Evolutionary conservation across 1,140 invertebrate genomes (phyloP), one percentile per base, ranked within the genome.

Genomic region (Drosophila truncata): DNA sequence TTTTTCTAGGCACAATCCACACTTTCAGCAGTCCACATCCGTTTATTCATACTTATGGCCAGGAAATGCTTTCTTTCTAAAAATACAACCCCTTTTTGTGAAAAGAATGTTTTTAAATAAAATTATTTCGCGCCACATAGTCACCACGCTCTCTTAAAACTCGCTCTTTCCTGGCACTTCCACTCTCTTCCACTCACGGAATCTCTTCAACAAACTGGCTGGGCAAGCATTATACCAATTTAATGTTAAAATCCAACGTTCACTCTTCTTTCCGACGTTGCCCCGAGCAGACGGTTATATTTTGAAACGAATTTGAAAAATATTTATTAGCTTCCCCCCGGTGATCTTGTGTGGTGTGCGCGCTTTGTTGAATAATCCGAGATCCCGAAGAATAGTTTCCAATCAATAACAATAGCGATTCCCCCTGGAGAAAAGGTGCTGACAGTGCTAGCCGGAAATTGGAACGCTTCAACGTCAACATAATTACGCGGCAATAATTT

Each of bases 401-500:
- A 65, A 78, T 46, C 44, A 65, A 63, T 63, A 61, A 58, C 52
- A 61, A 64, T 64, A 63, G 8, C 62, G 50, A 71, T 39, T 49
- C n/a, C 39, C 33, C 13, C 25, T 4, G 18, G 20, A 29, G 54
- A 72, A 72, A 80, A 90, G 83, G 84, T 88, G 84, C 84, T 88
- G 84, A 88, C 67, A 61, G 54, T 65, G 67, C 73, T 78, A 65
- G 60, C 80, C 67, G 85, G 54, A 69, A 88, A 84, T 55, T 81
- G 80, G 69, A 41, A 75, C 84, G 65, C 64, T 58, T 44, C 52
- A 72, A 65, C 57, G 44, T 55, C 58, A 78, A 85, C 70, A 78
- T 81, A 84, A 88, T 88, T 90, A 88, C 84, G 80, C 81, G 85
- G 69, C 84, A 90, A 66, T 69, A 90, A 84, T 83, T 71, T 47